These are phyloP conservation scores for Zaprionus ornatus DNA, from an alignment of 1,140 invertebrate genomes.

Conservation along the genomic window DNA sequence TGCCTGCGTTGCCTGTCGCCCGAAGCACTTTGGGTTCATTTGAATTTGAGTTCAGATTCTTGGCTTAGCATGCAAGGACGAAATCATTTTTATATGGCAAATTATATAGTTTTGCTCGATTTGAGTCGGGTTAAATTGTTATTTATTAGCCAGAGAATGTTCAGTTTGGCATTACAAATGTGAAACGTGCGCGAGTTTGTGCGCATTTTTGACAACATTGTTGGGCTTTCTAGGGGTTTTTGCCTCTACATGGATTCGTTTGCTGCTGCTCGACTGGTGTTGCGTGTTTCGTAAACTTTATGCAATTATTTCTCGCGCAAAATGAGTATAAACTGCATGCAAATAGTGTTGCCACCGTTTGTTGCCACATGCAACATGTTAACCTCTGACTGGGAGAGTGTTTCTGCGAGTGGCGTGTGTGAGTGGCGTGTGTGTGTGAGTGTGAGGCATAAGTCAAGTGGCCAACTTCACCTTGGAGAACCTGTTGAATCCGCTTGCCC, in stretches of 20 bases:
- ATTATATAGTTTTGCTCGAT: constrained; percentile 71
- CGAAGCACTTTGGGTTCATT: constrained; percentile 12
- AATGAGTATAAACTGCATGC: constrained; percentile 66
- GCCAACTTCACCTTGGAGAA: constrained; percentile 69
- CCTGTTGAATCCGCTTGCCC: constrained; percentile 68
- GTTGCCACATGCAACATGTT: constrained; percentile 74
- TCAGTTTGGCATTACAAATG: constrained; percentile 20
- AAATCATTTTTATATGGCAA: constrained; percentile 54
- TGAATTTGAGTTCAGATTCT: constrained; percentile 37
- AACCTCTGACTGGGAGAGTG: constrained; percentile 42
- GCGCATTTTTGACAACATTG: constrained; percentile 65
- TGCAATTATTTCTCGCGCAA: constrained; percentile 69
- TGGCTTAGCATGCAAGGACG: constrained; percentile 52
- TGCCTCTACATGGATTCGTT: constrained; percentile 11
- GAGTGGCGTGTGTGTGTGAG: constrained; percentile 20
- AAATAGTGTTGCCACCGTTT: constrained; percentile 29
- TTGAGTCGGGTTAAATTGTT: constrained; percentile 69
- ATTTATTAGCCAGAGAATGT: constrained; percentile 47
- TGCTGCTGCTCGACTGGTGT: constrained; percentile 33
- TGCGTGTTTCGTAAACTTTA: constrained; percentile 60
- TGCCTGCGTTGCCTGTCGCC: constrained; percentile 50
- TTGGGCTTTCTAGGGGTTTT: constrained; percentile 12
- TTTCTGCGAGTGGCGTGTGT: constrained; percentile 13
- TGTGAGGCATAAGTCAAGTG: constrained; percentile 45
- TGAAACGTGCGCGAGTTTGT: constrained; percentile 22